Base-by-base conservation (phyloP, 2,113 vertebrate genomes). In the Danio rerio region DNA sequence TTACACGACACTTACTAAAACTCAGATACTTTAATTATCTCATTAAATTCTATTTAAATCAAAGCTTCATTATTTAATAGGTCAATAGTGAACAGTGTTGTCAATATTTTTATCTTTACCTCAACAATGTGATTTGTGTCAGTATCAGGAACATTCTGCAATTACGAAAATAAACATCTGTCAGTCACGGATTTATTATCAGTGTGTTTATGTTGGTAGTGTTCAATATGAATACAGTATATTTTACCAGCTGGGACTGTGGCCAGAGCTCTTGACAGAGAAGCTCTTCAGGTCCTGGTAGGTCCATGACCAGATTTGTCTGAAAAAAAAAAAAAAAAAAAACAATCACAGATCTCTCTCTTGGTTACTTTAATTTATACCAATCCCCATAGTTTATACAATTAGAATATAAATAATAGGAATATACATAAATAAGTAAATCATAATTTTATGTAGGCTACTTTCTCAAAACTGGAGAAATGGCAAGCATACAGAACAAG, bases 131-230 rank as follows among this genome's bases (percentile, higher is more conserved):
- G 65, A 47, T 49, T 49, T 42, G 69, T 82, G 45, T 83, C 65
- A 86, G 82, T 31, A 63, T 82, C 74, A 49, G 49, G 49, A 5
- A 82, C 62, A 50, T 59, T 21, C 85, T 86, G 85, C 55, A 86
- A 82, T 18, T 61, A 12, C 62, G 80, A 63, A 45, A 5, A 40
- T 6, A 18, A 31, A 79, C 45, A 66, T 31, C 47, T 13, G 7
- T 79, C 15, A 66, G 49, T 43, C 58, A 43, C 66, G 13, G n/a
- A 16, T 66, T n/a, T 43, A 47, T 78, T 3, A 20, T 0, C 10
- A 21, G 20, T 63, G 74, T 18, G 20, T 12, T 21, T 45, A 12
- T 75, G n/a, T 42, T 43, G n/a, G 40, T 4, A 47, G 5, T 21
- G 49, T 55, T 31, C 15, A 49, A 11, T 40, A 61, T 31, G 13